phyloP scores from a whole-genome alignment of 1,140 invertebrate species.

The Copidosoma floridanum region DNA sequence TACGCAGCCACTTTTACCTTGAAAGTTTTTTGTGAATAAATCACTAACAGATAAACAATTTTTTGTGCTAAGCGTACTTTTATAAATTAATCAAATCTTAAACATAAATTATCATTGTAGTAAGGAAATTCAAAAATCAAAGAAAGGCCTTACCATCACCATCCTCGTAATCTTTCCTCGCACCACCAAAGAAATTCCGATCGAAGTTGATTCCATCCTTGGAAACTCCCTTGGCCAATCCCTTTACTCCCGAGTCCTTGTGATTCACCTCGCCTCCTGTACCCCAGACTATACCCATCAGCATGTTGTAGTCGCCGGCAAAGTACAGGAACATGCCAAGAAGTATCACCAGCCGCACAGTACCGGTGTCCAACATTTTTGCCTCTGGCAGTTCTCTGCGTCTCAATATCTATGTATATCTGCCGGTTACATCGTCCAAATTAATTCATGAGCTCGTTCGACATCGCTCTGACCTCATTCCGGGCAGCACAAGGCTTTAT shows the following conservation, averaged over 20 bases:
- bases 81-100: no score
- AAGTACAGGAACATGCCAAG: conserved; percentile 53
- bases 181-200: conserved; percentile 18
- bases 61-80: no score
- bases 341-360: conserved; percentile 52
- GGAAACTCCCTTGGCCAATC: conserved; percentile 30
- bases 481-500: no score
- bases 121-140: no score
- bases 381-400: no score
- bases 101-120: neutral
- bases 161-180: conserved; percentile 34
- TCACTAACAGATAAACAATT: no score
- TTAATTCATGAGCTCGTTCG: no score
- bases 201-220: conserved; percentile 28
- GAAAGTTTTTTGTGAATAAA: no score
- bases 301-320: conserved; percentile 48
- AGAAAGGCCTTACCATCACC: conserved; percentile 43
- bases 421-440: no score
- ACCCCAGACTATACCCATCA: conserved; percentile 49
- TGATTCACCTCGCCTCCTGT: conserved; percentile 23
- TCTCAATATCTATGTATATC: no score
- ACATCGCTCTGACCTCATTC: no score
- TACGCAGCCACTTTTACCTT: no score
- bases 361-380: conserved; percentile 47
- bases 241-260: conserved; percentile 20